Evolutionary conservation across 2,888 invertebrate species (phyloP).

Genomic region (Andrena marginata): DNA sequence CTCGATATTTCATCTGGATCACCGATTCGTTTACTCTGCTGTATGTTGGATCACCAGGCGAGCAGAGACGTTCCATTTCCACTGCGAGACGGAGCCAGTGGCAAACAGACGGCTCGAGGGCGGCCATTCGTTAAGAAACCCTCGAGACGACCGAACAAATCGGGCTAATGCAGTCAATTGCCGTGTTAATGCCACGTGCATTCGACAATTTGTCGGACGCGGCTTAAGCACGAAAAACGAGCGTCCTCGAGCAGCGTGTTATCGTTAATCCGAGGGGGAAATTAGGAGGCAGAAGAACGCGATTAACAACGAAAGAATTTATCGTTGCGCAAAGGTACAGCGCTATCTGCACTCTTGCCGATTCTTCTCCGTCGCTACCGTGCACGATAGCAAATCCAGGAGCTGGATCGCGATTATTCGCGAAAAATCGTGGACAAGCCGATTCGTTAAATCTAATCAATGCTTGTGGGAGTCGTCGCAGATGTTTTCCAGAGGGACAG

Average conservation of each 20-base stretch:
- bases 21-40: no score
- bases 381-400: no score
- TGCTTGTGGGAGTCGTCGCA: constrained; percentile 8
- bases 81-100: background rate
- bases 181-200: constrained; percentile 33
- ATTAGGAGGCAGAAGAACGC: constrained; percentile 1
- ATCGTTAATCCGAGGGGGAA: constrained; percentile 22
- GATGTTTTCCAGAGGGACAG: constrained; percentile 11
- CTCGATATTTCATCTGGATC: no score
- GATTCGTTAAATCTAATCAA: constrained; percentile 18
- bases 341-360: no score
- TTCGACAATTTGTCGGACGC: constrained; percentile 21
- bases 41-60: no score
- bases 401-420: background rate
- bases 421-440: background rate
- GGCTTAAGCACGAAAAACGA: constrained; percentile 9
- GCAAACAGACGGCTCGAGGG: constrained; percentile 2
- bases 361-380: background rate
- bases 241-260: background rate
- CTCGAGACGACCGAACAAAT: constrained; percentile 38
- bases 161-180: constrained; percentile 35
- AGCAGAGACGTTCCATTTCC: background rate
- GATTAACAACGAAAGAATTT: background rate
- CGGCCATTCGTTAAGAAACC: constrained; percentile 41
- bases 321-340: background rate